Evolutionary conservation across 1,140 invertebrate species (phyloP).

Genomic region (Zaprionus ornatus): DNA sequence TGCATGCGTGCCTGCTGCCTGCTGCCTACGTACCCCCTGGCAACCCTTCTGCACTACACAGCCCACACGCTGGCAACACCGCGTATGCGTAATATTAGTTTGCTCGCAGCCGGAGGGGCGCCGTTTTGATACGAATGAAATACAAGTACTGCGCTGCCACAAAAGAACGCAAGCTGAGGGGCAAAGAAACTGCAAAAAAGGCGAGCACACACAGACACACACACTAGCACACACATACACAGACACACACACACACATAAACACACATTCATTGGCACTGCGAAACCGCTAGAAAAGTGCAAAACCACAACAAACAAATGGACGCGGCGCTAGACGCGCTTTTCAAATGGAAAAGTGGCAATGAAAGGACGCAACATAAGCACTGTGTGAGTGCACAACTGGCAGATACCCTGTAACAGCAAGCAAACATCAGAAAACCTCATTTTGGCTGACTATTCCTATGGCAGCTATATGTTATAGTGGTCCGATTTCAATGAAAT

Average conservation of each 20-base stretch:
- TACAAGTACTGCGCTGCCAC: constrained; percentile 32
- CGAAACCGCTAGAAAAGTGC: constrained; percentile 19
- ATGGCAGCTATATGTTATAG: too few species aligned
- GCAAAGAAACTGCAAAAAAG: constrained; percentile 21
- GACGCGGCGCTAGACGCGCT: neutral
- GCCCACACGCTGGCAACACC: constrained; percentile 31
- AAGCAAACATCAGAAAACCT: too few species aligned
- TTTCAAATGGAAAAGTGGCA: neutral
- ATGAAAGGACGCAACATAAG: neutral
- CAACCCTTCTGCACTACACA: neutral
- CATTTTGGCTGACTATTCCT: too few species aligned
- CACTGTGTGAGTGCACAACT: neutral
- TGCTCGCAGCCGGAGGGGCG: constrained; percentile 4
- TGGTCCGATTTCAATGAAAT: too few species aligned
- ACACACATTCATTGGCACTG: neutral
- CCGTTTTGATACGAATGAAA: constrained; percentile 36
- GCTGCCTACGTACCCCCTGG: too few species aligned
- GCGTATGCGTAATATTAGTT: constrained; percentile 76
- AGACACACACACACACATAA: neutral
- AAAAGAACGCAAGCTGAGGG: constrained; percentile 17
- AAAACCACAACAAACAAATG: constrained; percentile 39
- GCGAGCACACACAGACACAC: neutral
- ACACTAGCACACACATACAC: neutral
- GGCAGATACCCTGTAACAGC: neutral
- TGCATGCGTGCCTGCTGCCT: constrained; percentile 45